Conservation (phyloP, 2,888 invertebrate species). For the Malachius bipustulatus region DNA sequence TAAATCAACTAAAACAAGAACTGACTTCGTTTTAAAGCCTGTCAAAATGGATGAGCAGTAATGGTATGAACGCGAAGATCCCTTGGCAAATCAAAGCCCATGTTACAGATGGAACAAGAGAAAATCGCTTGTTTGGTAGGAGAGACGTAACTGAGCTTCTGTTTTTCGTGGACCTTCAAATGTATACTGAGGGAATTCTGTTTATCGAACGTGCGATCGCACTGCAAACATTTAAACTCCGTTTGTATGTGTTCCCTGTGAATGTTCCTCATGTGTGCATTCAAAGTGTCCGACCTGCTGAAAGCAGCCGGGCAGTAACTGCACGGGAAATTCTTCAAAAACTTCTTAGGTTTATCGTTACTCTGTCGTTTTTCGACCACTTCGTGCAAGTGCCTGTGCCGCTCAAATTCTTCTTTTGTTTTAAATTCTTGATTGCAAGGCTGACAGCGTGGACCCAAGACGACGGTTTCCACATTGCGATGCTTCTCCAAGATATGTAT, state of each 20-base stretch:
- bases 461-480: constrained; percentile 29
- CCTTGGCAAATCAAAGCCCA: constrained; percentile 32
- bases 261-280: constrained; percentile 51
- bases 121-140: constrained; percentile 35
- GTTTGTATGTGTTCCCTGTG: constrained; percentile 39
- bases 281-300: constrained; percentile 48
- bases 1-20: background rate
- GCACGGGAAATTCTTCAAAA: constrained; percentile 38
- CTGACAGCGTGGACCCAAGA: constrained; percentile 37
- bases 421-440: constrained; percentile 50
- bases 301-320: constrained; percentile 51
- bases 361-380: constrained; percentile 27
- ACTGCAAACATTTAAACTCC: constrained; percentile 48
- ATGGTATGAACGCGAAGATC: constrained; percentile 35
- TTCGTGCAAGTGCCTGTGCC: constrained; percentile 42
- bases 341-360: constrained; percentile 8
- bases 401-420: constrained; percentile 47
- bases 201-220: constrained; percentile 50
- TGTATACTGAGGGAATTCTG: constrained; percentile 51
- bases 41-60: constrained; percentile 33
- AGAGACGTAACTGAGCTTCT: constrained; percentile 16
- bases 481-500: constrained; percentile 34
- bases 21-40: constrained; percentile 8
- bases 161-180: constrained; percentile 44
- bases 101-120: constrained; percentile 47